phyloP scores from a whole-genome alignment of 2,888 invertebrate genomes.

The Tetanocera ferruginea region DNA sequence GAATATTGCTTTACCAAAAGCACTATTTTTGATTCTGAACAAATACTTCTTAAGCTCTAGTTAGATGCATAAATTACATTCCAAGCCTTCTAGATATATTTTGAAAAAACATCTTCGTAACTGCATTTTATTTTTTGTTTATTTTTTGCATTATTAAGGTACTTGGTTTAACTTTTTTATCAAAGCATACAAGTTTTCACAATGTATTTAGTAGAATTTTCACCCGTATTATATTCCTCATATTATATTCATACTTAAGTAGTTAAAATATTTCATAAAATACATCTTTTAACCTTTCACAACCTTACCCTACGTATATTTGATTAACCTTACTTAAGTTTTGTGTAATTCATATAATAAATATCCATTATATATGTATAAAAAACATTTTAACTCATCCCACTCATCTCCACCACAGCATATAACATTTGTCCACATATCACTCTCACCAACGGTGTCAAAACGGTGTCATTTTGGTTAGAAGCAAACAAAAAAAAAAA shows the following conservation, averaged over 20 bases:
- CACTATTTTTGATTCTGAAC: no score
- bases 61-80: no score
- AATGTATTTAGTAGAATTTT: no score
- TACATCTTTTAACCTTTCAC: background rate
- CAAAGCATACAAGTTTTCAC: no score
- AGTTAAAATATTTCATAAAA: background rate
- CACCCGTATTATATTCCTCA: no score
- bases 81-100: no score
- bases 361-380: background rate
- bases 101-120: no score
- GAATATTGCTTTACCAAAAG: no score
- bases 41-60: no score
- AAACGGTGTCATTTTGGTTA: slow-evolving; percentile 37
- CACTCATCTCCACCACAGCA: background rate
- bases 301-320: background rate
- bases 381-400: slow-evolving; percentile 5
- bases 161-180: no score
- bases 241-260: background rate
- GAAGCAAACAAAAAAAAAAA: background rate
- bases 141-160: no score
- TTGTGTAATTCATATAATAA: background rate
- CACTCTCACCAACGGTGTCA: slow-evolving; percentile 38
- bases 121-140: no score
- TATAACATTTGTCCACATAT: background rate
- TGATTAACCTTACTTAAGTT: background rate